Base-by-base conservation (phyloP, 92 coral and sea anemone genomes). In the Heliopora coerulea region DNA sequence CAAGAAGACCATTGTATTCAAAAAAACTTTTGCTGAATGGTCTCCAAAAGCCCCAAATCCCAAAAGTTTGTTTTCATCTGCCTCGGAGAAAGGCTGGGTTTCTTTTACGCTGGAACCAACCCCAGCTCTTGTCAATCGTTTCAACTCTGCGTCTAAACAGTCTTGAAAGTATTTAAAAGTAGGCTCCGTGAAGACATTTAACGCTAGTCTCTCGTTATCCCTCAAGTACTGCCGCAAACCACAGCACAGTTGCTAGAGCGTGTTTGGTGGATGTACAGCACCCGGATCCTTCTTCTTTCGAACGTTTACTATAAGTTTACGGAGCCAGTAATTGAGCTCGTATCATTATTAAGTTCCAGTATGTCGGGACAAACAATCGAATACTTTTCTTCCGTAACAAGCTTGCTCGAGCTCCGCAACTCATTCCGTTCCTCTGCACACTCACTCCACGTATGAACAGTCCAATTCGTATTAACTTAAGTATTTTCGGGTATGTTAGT, bases 151-250 rank as follows among this genome's bases (percentile, higher is more conserved):
- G n/a, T n/a, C n/a, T n/a, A n/a, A n/a, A n/a, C n/a, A n/a, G n/a
- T n/a, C n/a, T n/a, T n/a, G n/a, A n/a, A n/a, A n/a, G n/a, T n/a
- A n/a, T n/a, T n/a, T n/a, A n/a, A n/a, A n/a, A n/a, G n/a, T n/a
- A n/a, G n/a, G n/a, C n/a, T n/a, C n/a, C n/a, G n/a, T n/a, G n/a
- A n/a, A n/a, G n/a, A n/a, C n/a, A n/a, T n/a, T n/a, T n/a, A n/a
- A n/a, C n/a, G n/a, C n/a, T n/a, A n/a, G n/a, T n/a, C n/a, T n/a
- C 79, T 58, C 84, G 41, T 80, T 67, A 29, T 80, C 84, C 60
- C 79, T 41, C 23, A 80, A 68, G 60, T 50, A 61, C 54, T 70
- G 32, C 30, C 68, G 83, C 40, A 80, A 49, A 8, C 84, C 79
- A 68, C 84, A 80, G 37, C 78, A 79, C 37, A 79, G 17, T 34